phyloP scores from a whole-genome alignment of 1,140 invertebrate genomes.

The Acromyrmex echinatior region DNA sequence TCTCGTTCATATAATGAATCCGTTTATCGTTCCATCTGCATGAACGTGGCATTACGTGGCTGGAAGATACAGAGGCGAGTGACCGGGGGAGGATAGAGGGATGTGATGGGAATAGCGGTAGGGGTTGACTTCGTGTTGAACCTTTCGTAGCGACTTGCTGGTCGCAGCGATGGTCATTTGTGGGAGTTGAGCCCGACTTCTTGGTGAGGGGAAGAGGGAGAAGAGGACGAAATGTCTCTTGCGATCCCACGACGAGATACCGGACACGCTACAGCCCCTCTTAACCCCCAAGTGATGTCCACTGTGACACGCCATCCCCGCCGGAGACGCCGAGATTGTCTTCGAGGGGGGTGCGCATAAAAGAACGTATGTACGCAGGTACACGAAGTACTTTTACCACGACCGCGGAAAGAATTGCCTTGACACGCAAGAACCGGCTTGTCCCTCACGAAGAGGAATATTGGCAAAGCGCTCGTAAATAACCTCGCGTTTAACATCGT shows the following conservation, averaged over 20 bases:
- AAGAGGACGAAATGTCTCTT: slow-evolving; percentile 85
- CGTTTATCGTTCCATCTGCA: slow-evolving; percentile 81
- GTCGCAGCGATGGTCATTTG: slow-evolving; percentile 85
- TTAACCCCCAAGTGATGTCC: slow-evolving; percentile 80
- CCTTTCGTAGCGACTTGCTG: slow-evolving; percentile 60
- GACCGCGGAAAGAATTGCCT: slow-evolving; percentile 74
- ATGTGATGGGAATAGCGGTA: slow-evolving; percentile 54
- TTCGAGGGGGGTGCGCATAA: slow-evolving; percentile 72
- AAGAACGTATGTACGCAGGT: slow-evolving; percentile 69
- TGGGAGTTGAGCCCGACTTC: slow-evolving; percentile 78
- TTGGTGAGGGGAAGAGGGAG: slow-evolving; percentile 25
- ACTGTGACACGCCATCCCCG: slow-evolving; percentile 77
- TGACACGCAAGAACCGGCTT: slow-evolving; percentile 71
- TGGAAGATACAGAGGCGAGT: slow-evolving; percentile 75
- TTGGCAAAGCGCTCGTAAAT: slow-evolving; percentile 71
- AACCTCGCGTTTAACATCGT: slow-evolving; percentile 73
- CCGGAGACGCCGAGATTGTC: slow-evolving; percentile 79
- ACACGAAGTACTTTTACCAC: slow-evolving; percentile 70
- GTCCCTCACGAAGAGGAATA: slow-evolving; percentile 74
- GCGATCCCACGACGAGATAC: slow-evolving; percentile 84
- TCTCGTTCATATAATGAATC: slow-evolving; percentile 78
- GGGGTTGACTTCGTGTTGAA: slow-evolving; percentile 70
- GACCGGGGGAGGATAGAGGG: slow-evolving; percentile 13
- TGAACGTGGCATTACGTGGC: slow-evolving; percentile 70
- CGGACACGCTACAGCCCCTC: slow-evolving; percentile 84